phyloP scores from a whole-genome alignment of 2,797 vertebrate species.

The Kryptopterus vitreolus region DNA sequence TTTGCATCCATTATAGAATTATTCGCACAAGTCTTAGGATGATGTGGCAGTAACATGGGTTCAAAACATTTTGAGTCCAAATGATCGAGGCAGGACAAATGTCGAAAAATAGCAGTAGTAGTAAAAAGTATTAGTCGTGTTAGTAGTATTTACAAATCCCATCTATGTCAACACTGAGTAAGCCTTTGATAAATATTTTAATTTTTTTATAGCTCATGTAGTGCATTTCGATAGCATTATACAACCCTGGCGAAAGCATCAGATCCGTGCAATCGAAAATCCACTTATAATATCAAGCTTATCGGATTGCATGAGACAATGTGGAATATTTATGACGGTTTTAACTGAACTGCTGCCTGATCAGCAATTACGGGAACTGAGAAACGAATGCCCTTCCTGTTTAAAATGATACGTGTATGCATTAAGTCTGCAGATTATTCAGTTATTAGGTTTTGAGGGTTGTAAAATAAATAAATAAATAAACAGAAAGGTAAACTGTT shows the following conservation, averaged over 20 bases:
- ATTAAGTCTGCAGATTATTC: background rate
- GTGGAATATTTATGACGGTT: background rate
- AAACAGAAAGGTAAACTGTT: background rate
- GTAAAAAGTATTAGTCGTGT: too few relatives aligned
- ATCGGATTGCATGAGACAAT: background rate
- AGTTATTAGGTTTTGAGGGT: background rate
- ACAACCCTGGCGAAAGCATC: background rate
- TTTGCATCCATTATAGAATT: background rate
- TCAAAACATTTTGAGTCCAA: background rate
- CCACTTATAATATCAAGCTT: background rate
- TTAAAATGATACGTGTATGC: background rate
- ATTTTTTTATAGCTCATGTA: background rate
- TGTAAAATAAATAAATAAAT: too few relatives aligned
- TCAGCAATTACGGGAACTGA: background rate
- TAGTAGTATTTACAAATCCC: too few relatives aligned
- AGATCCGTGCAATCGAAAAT: background rate
- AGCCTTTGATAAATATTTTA: too few relatives aligned
- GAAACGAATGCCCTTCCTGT: constrained; percentile 1
- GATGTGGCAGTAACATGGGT: background rate
- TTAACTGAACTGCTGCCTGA: background rate
- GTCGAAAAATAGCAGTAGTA: background rate
- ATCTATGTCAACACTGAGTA: too few relatives aligned
- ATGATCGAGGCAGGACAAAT: background rate
- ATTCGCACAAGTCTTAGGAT: background rate
- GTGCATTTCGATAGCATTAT: background rate